Percentiles rank a stretch among this genome's conserved stretches.
Conservation (phyloP, 2,797 vertebrate genomes). For the Mormyrops attenuatus region DNA sequence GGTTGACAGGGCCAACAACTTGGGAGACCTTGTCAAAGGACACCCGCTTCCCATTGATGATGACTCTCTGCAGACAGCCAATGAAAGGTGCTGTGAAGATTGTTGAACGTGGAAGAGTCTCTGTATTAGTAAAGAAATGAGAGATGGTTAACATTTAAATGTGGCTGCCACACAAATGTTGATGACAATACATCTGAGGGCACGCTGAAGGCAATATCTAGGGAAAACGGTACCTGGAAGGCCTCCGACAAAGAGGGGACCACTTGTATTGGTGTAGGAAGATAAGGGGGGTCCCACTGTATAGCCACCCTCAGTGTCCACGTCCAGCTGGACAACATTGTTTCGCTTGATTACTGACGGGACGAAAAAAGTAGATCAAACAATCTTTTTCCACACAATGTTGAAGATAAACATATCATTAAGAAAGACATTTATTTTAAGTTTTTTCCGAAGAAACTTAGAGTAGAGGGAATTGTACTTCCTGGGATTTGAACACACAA, state of each 20-base stretch:
- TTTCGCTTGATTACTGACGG: conserved; percentile 70
- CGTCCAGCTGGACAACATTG: conserved; percentile 70
- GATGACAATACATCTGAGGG: background rate
- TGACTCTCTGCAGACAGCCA: conserved; percentile 79
- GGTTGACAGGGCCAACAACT: conserved; percentile 72
- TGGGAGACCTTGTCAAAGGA: conserved; percentile 59
- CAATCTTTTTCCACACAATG: background rate
- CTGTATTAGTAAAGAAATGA: conserved; percentile 50
- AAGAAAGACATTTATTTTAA: background rate
- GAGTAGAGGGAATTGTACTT: background rate
- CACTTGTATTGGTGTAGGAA: conserved; percentile 41
- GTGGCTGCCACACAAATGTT: background rate
- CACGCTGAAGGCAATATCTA: background rate
- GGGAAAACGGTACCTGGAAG: conserved; percentile 70
- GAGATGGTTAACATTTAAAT: conserved; percentile 9
- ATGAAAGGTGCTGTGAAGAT: conserved; percentile 64
- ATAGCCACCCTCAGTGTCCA: conserved; percentile 67
- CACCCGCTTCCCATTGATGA: conserved; percentile 63
- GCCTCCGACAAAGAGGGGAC: conserved; percentile 75
- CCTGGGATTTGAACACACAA: background rate
- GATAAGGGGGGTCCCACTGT: conserved; percentile 57
- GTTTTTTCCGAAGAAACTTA: background rate
- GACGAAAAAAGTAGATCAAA: background rate
- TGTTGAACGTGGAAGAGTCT: conserved; percentile 36
- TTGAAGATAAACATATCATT: background rate